Percentiles rank a stretch among this genome's conserved stretches.
These are phyloP conservation scores for Macrosiphum euphorbiae DNA, from an alignment of 2,888 invertebrate species.

Conservation along the genomic window DNA sequence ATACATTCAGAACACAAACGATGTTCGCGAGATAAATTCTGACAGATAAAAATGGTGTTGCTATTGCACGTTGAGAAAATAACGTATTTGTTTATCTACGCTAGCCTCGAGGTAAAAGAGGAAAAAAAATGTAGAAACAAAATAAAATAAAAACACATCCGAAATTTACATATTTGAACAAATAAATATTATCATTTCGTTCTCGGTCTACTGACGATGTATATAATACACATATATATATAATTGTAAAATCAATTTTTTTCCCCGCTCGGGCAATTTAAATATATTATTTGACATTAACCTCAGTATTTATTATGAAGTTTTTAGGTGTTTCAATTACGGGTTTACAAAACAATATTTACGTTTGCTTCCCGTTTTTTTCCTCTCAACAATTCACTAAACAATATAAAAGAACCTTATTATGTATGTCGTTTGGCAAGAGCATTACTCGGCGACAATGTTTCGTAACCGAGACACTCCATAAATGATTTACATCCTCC, in stretches of 20 bases:
- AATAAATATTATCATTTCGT: constrained; percentile 41
- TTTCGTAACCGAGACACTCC: neutral
- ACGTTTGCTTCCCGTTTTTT: neutral
- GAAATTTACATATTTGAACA: constrained; percentile 41
- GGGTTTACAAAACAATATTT: constrained; percentile 11
- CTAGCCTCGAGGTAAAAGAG: constrained; percentile 16
- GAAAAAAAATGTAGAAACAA: neutral
- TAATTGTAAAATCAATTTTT: constrained; percentile 34
- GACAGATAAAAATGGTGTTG: constrained; percentile 39
- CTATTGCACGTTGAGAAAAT: constrained; percentile 31
- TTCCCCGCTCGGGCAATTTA: neutral
- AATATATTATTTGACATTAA: constrained; percentile 27
- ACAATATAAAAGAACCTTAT: no score
- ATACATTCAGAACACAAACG: constrained; percentile 12
- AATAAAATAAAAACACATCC: constrained; percentile 1
- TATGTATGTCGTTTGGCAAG: neutral
- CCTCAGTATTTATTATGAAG: constrained; percentile 6
- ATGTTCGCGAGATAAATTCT: constrained; percentile 2
- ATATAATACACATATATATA: neutral
- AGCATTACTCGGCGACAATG: neutral
- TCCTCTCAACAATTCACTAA: neutral
- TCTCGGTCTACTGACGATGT: neutral
- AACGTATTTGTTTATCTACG: constrained; percentile 34
- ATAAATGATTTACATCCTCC: neutral
- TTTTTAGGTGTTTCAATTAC: constrained; percentile 27